Base-by-base conservation (phyloP, 2,888 invertebrate species). In the Thysanoteuthis rhombus region DNA sequence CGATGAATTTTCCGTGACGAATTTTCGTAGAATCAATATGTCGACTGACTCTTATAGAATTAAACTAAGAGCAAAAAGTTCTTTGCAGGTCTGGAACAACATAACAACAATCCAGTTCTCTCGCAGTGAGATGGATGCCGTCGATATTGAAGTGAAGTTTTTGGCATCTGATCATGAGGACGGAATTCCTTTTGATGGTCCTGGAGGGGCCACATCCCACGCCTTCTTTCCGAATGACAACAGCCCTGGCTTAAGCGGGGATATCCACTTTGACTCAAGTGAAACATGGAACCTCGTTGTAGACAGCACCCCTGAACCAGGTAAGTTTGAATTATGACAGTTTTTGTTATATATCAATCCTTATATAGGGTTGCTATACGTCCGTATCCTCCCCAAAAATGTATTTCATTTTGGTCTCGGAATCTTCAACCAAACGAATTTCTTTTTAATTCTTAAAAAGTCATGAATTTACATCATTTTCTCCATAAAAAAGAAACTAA, bases 171-270 rank as follows among this genome's bases (percentile, higher is more conserved):
- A 93, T 8, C 94, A 94, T 38, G 89, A 75, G 32, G 94, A 94
- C 45, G 94, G 94, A 25, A 36, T 89, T 40, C 90, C 94, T 10
- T 94, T 94, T 93, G 94, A 94, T 89, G 93, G 93, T 22, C 90
- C 38, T n/a, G 42, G 93, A 0, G 94, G 94, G 3, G 58, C 47
- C 28, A 42, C 89, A 32, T 93, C 93, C 5, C 94, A 94, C 92
- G 94, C 94, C 10, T 93, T 90, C 92, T 90, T 40, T 52, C 94
- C 94, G 22, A 42, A 58, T 40, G 58, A 38, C 38, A 93, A 94
- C 36, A n/a, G 32, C 32, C 38, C 39, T 5, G 92, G 58, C 0
- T n/a, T 47, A 10, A 22, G 58, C 28, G 94, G 94, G 19, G 94
- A 94, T 52, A 52, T 75, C 16, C 94, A 94, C 45, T 94, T 93